A percentile compares a stretch with the other conserved stretches of the same genome.
These are phyloP conservation scores for Hassar affinis DNA, from an alignment of 2,113 vertebrate species.

Conservation along the genomic window DNA sequence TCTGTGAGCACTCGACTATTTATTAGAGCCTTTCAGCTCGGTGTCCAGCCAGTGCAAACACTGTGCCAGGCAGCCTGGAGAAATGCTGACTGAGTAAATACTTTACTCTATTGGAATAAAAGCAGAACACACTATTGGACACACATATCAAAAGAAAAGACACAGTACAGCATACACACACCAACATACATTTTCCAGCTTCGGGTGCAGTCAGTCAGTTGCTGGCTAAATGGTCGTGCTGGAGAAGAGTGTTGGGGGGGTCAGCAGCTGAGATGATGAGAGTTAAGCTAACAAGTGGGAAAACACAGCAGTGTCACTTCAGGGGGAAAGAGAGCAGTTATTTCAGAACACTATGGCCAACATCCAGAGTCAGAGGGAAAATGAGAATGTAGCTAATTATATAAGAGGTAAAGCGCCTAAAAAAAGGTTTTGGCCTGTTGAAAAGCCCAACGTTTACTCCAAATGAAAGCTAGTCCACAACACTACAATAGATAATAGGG, in stretches of 20 bases:
- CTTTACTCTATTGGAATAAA: conserved; percentile 69
- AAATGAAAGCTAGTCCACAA: background rate
- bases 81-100: conserved; percentile 76
- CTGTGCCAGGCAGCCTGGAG: conserved; percentile 66
- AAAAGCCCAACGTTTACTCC: background rate
- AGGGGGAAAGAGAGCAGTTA: conserved; percentile 52
- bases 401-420: background rate
- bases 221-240: conserved; percentile 56
- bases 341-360: conserved; percentile 55
- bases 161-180: conserved; percentile 22
- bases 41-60: conserved; percentile 76
- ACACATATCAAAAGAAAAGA: conserved; percentile 38
- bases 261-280: conserved; percentile 62
- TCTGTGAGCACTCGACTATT: conserved; percentile 63
- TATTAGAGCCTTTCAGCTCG: conserved; percentile 74
- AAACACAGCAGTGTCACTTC: conserved; percentile 49
- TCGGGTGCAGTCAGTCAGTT: conserved; percentile 69
- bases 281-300: conserved; percentile 63
- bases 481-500: background rate
- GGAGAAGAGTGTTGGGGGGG: conserved; percentile 37
- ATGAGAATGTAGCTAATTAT: background rate
- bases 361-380: conserved; percentile 51
- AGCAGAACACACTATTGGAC: conserved; percentile 49
- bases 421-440: background rate
- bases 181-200: conserved; percentile 63